Evolutionary conservation across 2,113 vertebrate species (phyloP), one percentile per base, ranked within the genome.

Genomic region (Galeopterus variegatus): DNA sequence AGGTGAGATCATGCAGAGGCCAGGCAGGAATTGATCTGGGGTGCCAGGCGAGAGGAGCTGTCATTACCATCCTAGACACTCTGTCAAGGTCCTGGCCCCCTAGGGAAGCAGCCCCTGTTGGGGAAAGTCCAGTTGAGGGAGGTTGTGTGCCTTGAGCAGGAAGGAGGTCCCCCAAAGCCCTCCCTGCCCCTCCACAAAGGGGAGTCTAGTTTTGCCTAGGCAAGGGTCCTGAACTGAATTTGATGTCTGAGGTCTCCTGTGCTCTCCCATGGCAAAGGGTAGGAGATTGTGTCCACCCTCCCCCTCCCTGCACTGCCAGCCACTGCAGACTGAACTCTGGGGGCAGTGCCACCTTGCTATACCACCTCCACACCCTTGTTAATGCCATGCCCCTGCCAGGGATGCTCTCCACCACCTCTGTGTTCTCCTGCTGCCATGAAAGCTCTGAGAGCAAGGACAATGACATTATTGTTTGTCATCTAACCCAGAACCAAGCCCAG

Each of bases 381-480:
- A 8, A 24, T 9, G 33, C 69, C 0, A 1, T 8, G 24, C 10
- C 65, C 6, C 56, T 3, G 2, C 67, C 28, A 21, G 50, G 12
- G 33, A 17, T 1, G 7, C 31, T 60, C 54, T 41, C 54, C 60
- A 56, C 56, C 5, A 10, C 21, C 33, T 62, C 54, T 9, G 24
- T 33, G 2, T 45, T 62, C 76, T n/a, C n/a, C 48, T 14, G 18
- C 36, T 45, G 70, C 52, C 17, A 0, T 21, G 33, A 76, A 19
- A 77, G 18, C 54, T 80, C 79, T 36, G 33, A 87, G 8, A 77
- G 19, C 64, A 90, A 58, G 52, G 56, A 62, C 36, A 33, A 48
- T 2, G 23, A 26, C 58, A 24, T 3, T 24, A 54, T 69, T 9
- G 1, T 36, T 48, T 65, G 62, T 14, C 11, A 13, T 50, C 28